Conservation (phyloP, 2,113 vertebrate genomes). For the Phodopus roborovskii region DNA sequence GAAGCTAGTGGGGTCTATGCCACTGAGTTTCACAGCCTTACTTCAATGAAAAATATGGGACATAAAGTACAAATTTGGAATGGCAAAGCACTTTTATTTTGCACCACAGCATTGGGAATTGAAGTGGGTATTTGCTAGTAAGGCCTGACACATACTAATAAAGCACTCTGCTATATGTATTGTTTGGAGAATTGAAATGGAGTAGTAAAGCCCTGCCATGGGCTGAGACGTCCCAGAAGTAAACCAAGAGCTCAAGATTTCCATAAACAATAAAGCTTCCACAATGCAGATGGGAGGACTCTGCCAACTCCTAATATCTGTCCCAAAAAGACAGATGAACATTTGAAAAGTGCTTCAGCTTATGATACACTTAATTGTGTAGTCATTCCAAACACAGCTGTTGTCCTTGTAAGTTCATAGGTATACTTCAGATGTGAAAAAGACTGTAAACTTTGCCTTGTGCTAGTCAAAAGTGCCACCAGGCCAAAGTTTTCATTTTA, state of each 20-base stretch:
- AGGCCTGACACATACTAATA: background rate
- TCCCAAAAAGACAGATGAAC: background rate
- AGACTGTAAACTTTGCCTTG: background rate
- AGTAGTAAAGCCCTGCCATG: background rate
- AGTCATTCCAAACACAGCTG: background rate
- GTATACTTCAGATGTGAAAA: background rate
- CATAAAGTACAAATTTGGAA: background rate
- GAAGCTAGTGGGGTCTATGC: background rate
- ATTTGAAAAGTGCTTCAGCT: background rate
- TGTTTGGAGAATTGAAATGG: background rate
- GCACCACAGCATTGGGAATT: too few relatives aligned
- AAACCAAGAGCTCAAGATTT: conserved; percentile 22
- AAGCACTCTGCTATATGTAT: background rate
- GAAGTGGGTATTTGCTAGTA: background rate
- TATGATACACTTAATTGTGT: conserved; percentile 27
- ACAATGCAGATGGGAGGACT: background rate
- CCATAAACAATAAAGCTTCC: conserved; percentile 2
- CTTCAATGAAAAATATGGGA: background rate
- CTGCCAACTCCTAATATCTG: background rate
- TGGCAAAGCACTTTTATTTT: background rate
- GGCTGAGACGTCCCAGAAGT: background rate
- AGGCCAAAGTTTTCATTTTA: background rate
- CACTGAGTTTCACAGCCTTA: background rate
- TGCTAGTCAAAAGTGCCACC: background rate
- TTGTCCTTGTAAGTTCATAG: background rate